These are phyloP conservation scores for Elanus axillaris DNA, from an alignment of 2,113 vertebrate species.

Conservation along the genomic window DNA sequence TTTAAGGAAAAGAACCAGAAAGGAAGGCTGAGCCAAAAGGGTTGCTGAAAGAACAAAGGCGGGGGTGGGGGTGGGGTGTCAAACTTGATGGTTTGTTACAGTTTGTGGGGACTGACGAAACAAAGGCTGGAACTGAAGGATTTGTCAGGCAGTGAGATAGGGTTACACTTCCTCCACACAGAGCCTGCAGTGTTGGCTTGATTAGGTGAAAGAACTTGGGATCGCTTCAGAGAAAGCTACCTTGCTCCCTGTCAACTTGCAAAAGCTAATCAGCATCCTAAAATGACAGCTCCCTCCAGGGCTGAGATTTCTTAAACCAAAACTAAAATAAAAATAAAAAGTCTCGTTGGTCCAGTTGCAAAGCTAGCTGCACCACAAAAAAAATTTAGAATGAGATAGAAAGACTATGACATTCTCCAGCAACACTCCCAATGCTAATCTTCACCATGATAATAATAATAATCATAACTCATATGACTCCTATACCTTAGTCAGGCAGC, in stretches of 20 bases:
- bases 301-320: neutral
- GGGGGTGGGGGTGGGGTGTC: neutral
- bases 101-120: conserved; percentile 17
- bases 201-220: conserved; percentile 28
- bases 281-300: conserved; percentile 40
- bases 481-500: neutral
- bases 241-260: conserved; percentile 26
- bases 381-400: neutral
- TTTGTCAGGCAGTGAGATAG: conserved; percentile 23
- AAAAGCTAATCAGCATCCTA: conserved; percentile 44
- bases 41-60: neutral
- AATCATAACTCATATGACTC: neutral
- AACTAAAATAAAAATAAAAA: neutral
- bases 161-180: conserved; percentile 26
- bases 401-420: neutral
- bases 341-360: neutral
- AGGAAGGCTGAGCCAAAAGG: conserved; percentile 7
- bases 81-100: conserved; percentile 22
- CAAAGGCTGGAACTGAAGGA: conserved; percentile 16
- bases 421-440: neutral
- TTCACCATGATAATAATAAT: neutral
- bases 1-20: neutral
- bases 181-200: conserved; percentile 22
- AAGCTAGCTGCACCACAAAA: neutral
- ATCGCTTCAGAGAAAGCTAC: neutral